Evolutionary conservation across 2,113 vertebrate genomes (phyloP), one percentile per base, ranked within the genome.

Genomic region (Drymodes brunneopygia): DNA sequence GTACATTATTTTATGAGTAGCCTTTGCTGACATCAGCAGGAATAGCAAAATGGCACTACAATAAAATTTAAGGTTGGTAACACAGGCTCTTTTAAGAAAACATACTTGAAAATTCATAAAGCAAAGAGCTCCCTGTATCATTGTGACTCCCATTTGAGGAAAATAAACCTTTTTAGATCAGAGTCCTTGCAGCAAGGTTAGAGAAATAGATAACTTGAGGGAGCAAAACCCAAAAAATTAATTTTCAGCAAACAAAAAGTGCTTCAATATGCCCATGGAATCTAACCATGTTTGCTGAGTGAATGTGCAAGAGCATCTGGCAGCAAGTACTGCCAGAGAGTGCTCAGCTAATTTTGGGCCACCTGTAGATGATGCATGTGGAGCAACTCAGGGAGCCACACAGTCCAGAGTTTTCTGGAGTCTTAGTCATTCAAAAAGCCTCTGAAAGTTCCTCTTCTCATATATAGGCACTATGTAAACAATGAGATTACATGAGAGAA

Each of bases 201-300:
- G 7, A 40, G 22, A 91, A 87, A 62, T 27, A n/a, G 0, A 0
- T 64, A 20, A 27, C 51, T 61, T 47, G 1, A 3, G 14, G 15
- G 10, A 3, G 42, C 2, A 74, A 82, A 60, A 8, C 2, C 23
- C 12, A 3, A 82, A 40, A 13, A n/a, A 0, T 42, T 78, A 2
- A 50, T 74, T 89, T 91, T 62, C 14, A 62, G 44, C 2, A 15
- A 66, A 50, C 4, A 78, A 8, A 24, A 47, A 74, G 27, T 35
- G 4, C 5, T 24, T 62, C 12, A 14, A 17, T 48, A 40, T 29
- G 13, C 4, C 38, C 16, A 2, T 11, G 11, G 21, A 89, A 47
- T 70, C 21, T 51, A 54, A 50, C 21, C 9, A 18, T 58, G 7
- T 10, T 44, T 42, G 8, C 31, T 58, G 28, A n/a, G 8, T 24